Evolutionary conservation across 2,797 vertebrate genomes (phyloP), one percentile per base, ranked within the genome.

Genomic region (Varecia variegata): DNA sequence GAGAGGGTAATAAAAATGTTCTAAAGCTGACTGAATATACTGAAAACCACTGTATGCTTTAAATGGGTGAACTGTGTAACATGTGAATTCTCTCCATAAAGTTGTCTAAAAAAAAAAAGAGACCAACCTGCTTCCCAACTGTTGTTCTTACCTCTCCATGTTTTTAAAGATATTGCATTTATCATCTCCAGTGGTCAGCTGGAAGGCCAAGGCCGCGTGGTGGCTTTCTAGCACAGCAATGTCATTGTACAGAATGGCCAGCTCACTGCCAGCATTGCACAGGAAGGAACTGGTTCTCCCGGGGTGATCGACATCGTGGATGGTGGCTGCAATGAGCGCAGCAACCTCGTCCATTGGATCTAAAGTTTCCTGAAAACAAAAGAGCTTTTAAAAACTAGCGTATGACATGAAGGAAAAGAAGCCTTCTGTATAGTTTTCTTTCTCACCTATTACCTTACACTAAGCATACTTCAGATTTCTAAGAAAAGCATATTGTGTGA

Each of bases 111-210:
- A 43, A n/a, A 50, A 20, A 52, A 71, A 7, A 23, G 35, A 8
- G 80, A 45, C 52, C 15, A 2, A 60, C n/a, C 2, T 0, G 27
- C 35, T 21, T 14, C 30, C 13, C 6, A 3, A 8, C 4, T 6
- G 4, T 25, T 25, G 17, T 43, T 68, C 98, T 96, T 76, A 99
- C 99, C 99, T 99, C 97, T 99, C 99, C 98, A 99, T 99, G 98
- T 99, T 99, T 98, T 99, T 99, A 97, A 99, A 99, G 98, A 99
- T 99, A 98, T 99, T 99, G 98, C 99, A 99, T 97, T 99, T 99
- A 65, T 99, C 99, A 8, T 99, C 99, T 4, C 99, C 98, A 0
- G 98, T 98, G 96, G 99, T 99, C 98, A 99, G 99, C 98, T 99
- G 99, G 98, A 99, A 99, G 94, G 99, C 99, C 96, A 99, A 98